Base-by-base conservation (phyloP, 1,140 invertebrate species). In the Leucophenga varia region DNA sequence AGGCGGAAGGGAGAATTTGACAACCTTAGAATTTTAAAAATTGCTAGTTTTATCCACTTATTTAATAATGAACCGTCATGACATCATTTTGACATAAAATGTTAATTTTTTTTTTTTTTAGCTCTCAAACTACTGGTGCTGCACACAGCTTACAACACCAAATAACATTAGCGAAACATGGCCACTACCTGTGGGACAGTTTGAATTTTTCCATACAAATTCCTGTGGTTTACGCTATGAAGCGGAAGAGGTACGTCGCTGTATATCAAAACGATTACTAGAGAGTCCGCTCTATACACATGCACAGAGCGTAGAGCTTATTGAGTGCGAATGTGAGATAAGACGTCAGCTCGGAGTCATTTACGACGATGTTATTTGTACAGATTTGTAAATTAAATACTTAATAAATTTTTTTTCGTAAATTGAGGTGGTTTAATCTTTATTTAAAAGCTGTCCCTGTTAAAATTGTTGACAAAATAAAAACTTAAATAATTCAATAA, bases 221-320 rank as follows among this genome's bases (percentile, higher is more conserved):
- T 86, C 85, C 36, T 79, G 78, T 22, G 89, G 88, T 1, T 67
- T 92, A 6, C 74, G 80, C 30, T 92, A 85, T 58, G 83, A 93
- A 76, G 86, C 87, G 5, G 74, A 82, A 28, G 88, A 90, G 78
- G 85, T 84, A 9, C 77, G 84, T 12, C 74, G 76, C 47, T 90
- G 87, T 60, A 79, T 92, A 32, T 64, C 75, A 57, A 73, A 79
- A 63, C 84, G 85, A 79, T 68, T 60, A 16, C 75, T 75, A 10
- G 84, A 88, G 75, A 84, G 84, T 64, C 75, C 80, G 3, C 75
- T 77, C 34, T 76, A 87, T 19, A 68, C 81, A 4, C 81, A 83
- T 28, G 74, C 79, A 2, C 79, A 83, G 43, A 85, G 82, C 28
- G 58, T 86, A 41, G 54, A 78, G 10, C 61, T 89, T 8, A 81